Base-by-base conservation (phyloP, 1,140 invertebrate genomes). In the Anadara kagoshimensis region DNA sequence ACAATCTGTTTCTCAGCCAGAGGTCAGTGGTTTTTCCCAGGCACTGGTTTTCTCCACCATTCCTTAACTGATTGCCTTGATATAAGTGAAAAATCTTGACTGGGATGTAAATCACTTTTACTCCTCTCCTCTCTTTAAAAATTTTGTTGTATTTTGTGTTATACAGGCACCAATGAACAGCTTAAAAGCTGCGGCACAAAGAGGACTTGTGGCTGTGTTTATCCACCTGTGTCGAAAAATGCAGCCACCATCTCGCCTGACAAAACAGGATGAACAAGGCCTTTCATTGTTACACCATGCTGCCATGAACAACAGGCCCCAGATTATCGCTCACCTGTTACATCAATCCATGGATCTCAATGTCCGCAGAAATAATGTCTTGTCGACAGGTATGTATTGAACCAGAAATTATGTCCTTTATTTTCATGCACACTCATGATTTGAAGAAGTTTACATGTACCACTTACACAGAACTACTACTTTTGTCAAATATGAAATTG, bases 251-350 rank as follows among this genome's bases (percentile, higher is more conserved):
- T 84, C 86, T 22, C 81, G 86, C 1, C 75, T 90, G 14, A 77
- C 76, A 22, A 89, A 89, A 72, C 86, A 87, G 59, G 88, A 90
- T 75, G 88, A 89, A 69, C 76, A 80, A 43, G 89, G 89, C 5
- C 61, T 88, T 47, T 84, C 84, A 16, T 69, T 87, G 24, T 78
- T 89, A 7, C 89, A 90, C 56, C 79, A 89, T 66, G 88, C 89
- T 0, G 87, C 89, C 20, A 87, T 89, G 68, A 81, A 86, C 78
- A 89, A 89, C 73, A 78, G 81, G 0, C 87, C 87, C 7, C 79
- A 87, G 67, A 82, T 90, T 57, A 87, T 90, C 36, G 83, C 81
- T 12, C 66, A 77, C 22, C 73, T 89, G 16, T 71, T 90, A 18
- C 68, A 86, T 36, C 81, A 85, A 70, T 83, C 83, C 3, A 79